phyloP scores from a whole-genome alignment of 2,888 invertebrate genomes.

The Dorcus parallelipipedus region DNA sequence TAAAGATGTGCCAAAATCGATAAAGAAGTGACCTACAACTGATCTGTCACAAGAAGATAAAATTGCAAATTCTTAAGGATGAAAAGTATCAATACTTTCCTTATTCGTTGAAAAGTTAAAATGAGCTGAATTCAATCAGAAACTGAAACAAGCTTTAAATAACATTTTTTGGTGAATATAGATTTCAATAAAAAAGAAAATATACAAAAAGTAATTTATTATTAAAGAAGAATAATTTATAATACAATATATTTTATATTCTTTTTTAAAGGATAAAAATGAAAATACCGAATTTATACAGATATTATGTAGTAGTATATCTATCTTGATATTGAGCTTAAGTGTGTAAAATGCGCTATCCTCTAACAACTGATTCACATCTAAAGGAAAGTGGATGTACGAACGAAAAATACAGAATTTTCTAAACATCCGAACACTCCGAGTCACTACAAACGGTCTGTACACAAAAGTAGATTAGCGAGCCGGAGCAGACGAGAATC shows the following conservation, averaged over 20 bases:
- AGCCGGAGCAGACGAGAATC: neutral
- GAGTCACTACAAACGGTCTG: too few relatives aligned
- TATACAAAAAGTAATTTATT: slow-evolving; percentile 15
- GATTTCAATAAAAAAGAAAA: neutral
- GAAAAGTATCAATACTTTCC: too few relatives aligned
- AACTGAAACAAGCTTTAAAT: too few relatives aligned
- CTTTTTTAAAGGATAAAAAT: slow-evolving; percentile 7
- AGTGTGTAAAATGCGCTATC: slow-evolving; percentile 9
- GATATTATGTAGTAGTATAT: slow-evolving; percentile 4
- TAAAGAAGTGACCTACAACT: too few relatives aligned
- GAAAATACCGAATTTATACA: slow-evolving; percentile 13
- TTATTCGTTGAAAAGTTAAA: too few relatives aligned
- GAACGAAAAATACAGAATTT: neutral
- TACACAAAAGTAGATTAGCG: too few relatives aligned
- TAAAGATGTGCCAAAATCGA: too few relatives aligned
- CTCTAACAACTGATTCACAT: neutral
- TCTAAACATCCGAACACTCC: neutral
- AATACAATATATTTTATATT: slow-evolving; percentile 14
- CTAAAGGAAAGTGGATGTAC: neutral
- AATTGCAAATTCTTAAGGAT: too few relatives aligned
- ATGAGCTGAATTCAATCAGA: too few relatives aligned
- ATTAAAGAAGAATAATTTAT: slow-evolving; percentile 18
- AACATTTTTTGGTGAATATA: too few relatives aligned
- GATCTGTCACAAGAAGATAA: too few relatives aligned
- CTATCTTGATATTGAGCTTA: slow-evolving; percentile 15